Conservation (phyloP, 2,888 invertebrate species). For the Thecophora atra region DNA sequence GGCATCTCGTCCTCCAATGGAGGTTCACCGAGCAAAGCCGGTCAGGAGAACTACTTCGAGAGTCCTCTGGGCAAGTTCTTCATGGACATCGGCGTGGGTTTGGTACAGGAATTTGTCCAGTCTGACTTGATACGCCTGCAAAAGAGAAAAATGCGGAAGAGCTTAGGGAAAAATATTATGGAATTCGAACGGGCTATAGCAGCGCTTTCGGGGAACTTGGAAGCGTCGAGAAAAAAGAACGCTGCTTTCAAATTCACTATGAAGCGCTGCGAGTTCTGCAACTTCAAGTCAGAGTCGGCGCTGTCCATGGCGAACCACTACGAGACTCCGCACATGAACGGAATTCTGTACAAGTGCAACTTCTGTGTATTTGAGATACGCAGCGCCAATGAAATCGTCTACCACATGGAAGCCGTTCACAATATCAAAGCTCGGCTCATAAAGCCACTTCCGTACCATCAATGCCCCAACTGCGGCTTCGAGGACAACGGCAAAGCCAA, state of each 20-base stretch:
- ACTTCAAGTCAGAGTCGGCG: conserved; percentile 87
- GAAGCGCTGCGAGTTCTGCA: conserved; percentile 88
- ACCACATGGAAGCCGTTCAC: conserved; percentile 92
- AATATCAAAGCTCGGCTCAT: conserved; percentile 84
- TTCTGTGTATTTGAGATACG: conserved; percentile 84
- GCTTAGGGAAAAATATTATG: conserved; percentile 71
- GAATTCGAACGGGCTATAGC: conserved; percentile 77
- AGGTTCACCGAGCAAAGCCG: conserved; percentile 62
- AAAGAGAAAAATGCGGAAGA: conserved; percentile 78
- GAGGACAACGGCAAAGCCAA: conserved; percentile 94
- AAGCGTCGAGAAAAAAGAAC: conserved; percentile 87
- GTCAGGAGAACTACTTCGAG: conserved; percentile 80
- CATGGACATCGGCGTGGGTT: conserved; percentile 87
- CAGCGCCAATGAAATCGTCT: conserved; percentile 86
- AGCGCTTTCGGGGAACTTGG: conserved; percentile 84
- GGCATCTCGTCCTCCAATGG: conserved; percentile 49
- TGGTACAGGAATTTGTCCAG: conserved; percentile 93
- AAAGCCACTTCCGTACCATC: conserved; percentile 86
- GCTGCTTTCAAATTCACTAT: conserved; percentile 78
- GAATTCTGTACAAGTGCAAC: conserved; percentile 85
- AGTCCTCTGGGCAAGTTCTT: conserved; percentile 90
- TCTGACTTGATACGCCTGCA: conserved; percentile 89
- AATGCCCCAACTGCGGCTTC: conserved; percentile 92
- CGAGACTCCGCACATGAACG: conserved; percentile 91
- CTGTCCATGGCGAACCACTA: conserved; percentile 86